Percentiles rank a stretch among this genome's conserved stretches.
These are phyloP conservation scores for Poeciliopsis prolifica DNA, from an alignment of 2,113 vertebrate genomes.

Conservation along the genomic window DNA sequence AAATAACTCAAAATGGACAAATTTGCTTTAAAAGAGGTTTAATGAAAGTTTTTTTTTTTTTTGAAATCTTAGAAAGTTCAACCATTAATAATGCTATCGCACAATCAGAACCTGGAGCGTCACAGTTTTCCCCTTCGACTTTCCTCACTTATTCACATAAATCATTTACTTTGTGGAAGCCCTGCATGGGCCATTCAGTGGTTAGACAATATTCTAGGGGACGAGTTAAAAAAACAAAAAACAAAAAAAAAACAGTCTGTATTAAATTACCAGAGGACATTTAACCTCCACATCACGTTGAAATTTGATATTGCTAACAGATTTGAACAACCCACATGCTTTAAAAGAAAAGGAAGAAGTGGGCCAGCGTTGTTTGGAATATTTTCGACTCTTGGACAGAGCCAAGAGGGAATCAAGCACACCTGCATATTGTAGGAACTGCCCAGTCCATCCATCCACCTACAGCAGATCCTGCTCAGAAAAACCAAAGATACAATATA, in stretches of 20 bases:
- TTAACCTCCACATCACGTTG: constrained; percentile 2
- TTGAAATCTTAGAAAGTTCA: constrained; percentile 79
- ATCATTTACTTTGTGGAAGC: constrained; percentile 31
- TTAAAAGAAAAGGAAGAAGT: constrained; percentile 1
- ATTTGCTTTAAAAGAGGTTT: constrained; percentile 80
- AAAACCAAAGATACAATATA: constrained; percentile 57
- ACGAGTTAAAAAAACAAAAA: background rate
- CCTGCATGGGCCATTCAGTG: constrained; percentile 10
- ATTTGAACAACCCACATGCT: constrained; percentile 3
- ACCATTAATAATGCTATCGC: constrained; percentile 75
- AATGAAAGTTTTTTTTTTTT: constrained; percentile 75
- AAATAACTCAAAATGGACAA: background rate
- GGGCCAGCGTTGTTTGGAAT: background rate
- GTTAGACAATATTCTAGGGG: constrained; percentile 10
- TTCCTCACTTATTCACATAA: constrained; percentile 66
- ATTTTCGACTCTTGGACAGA: constrained; percentile 17
- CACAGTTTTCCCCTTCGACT: constrained; percentile 41
- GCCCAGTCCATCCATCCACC: constrained; percentile 56
- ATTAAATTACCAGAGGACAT: background rate
- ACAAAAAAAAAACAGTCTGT: background rate
- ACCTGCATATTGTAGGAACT: constrained; percentile 22
- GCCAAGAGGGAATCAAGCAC: constrained; percentile 29
- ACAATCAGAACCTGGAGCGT: constrained; percentile 74
- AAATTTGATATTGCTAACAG: constrained; percentile 18
- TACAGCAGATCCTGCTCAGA: constrained; percentile 61